A percentile compares a stretch with the other conserved stretches of the same genome.
Conservation (phyloP, 2,888 invertebrate species). For the Andrena hattorfiana region DNA sequence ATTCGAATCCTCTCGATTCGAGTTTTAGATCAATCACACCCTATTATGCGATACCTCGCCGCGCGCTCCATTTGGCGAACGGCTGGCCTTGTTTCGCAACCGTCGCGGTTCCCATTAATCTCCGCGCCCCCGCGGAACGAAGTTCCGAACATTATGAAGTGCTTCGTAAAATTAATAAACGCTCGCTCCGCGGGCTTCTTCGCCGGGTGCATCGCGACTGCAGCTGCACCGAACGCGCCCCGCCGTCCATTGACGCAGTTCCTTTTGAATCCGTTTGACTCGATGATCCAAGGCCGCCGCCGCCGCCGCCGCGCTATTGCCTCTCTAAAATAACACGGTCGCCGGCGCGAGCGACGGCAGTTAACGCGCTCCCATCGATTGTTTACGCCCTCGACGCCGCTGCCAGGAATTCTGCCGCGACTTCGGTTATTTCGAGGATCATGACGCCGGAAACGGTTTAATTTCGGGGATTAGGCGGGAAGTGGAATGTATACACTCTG, state of each 20-base stretch:
- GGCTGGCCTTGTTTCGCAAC: conserved; percentile 2
- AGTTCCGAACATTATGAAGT: neutral
- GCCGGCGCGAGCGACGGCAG: conserved; percentile 9
- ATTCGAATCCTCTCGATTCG: neutral
- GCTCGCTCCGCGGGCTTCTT: neutral
- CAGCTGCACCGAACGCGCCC: conserved; percentile 35
- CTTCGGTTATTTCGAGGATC: neutral
- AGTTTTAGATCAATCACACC: neutral
- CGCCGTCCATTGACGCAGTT: conserved; percentile 46
- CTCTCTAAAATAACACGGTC: conserved; percentile 29
- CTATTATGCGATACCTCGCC: neutral
- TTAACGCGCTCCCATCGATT: conserved; percentile 20
- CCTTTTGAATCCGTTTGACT: conserved; percentile 34
- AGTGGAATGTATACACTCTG: neutral
- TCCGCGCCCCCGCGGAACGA: neutral
- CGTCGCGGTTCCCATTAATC: neutral
- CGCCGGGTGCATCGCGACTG: conserved; percentile 19
- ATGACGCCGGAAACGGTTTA: neutral
- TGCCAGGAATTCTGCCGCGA: too few relatives aligned
- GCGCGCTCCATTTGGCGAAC: neutral
- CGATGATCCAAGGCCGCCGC: conserved; percentile 39
- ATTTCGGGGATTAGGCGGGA: neutral
- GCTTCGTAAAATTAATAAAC: conserved; percentile 28
- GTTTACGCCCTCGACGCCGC: neutral
- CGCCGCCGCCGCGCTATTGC: conserved; percentile 19